Base-by-base conservation (phyloP, 2,797 vertebrate genomes). In the Enteromius fasciolatus region DNA sequence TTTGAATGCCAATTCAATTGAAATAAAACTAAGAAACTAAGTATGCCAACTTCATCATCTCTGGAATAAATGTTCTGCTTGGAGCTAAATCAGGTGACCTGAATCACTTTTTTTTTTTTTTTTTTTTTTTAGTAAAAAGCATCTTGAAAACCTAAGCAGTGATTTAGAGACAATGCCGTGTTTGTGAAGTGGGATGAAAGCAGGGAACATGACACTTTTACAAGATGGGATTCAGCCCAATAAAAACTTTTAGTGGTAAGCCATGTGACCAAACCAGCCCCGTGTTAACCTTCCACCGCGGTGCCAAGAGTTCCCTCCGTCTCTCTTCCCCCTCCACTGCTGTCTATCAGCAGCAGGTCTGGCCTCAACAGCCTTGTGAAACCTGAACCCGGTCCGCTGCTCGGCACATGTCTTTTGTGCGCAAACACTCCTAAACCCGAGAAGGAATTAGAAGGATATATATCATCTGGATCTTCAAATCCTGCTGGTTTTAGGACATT, bases 331-430 rank as follows among this genome's bases (percentile, higher is more conserved):
- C 4, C 23, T 57, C 12, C 48, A 36, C 17, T n/a, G 66, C 66
- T 59, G 77, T 69, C 77, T 57, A 31, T 69, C 64, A 79, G n/a
- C 77, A 28, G n/a, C 48, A 46, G 52, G 66, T 44, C 50, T 80
- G 64, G 50, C 33, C 23, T 67, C 5, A 67, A 78, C 61, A 78
- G 41, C 63, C 78, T 70, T 9, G 50, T 70, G 66, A 80, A 80
- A 80, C 66, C 48, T 57, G 78, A 80, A 20, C 18, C 48, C 0
- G 36, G 25, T 69, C 66, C 70, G 46, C 33, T 20, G 25, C 66
- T 69, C 36, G 12, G 48, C 78, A 57, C 36, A 7, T 69, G 33
- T 67, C 31, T 67, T 68, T 14, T 41, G 63, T 79, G 77, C 54
- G 48, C 64, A 69, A 78, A 69, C 77, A 57, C 17, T 54, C 31